phyloP scores from a whole-genome alignment of 64 coral and sea anemone genomes.

The Exaiptasia diaphana region DNA sequence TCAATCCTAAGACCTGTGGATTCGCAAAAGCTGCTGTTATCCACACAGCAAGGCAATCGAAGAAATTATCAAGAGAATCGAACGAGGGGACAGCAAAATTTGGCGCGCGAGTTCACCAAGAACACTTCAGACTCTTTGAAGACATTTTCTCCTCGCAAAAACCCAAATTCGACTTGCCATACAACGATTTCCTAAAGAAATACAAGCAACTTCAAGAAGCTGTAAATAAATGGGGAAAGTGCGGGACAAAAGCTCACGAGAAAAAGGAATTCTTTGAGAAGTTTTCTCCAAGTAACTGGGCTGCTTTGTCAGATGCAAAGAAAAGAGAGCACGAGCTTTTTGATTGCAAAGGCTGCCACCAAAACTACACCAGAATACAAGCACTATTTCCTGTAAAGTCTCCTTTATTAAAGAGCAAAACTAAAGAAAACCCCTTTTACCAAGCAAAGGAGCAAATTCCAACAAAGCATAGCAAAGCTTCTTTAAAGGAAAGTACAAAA shows the following conservation, averaged over 20 bases:
- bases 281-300: slow-evolving; percentile 25
- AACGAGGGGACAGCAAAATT: not conserved
- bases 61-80: not conserved
- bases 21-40: not conserved
- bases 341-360: slow-evolving; percentile 43
- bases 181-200: not conserved
- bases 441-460: not conserved
- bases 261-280: slow-evolving; percentile 18
- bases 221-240: too few species aligned
- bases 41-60: not conserved
- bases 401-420: slow-evolving; percentile 14
- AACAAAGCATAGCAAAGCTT: not conserved
- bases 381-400: slow-evolving; percentile 47
- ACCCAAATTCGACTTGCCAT: not conserved
- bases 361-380: slow-evolving; percentile 14
- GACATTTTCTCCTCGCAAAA: too few species aligned
- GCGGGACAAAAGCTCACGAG: slow-evolving; percentile 7
- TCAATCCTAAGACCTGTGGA: not conserved
- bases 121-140: not conserved
- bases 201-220: not conserved
- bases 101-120: not conserved
- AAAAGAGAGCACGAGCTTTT: slow-evolving; percentile 32
- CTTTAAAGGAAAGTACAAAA: not conserved
- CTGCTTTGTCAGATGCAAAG: not conserved
- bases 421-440: slow-evolving; percentile 33